Percentiles rank a stretch among this genome's conserved stretches.
Evolutionary conservation across 2,797 vertebrate genomes (phyloP).

Genomic region (Anomalospiza imberbis): DNA sequence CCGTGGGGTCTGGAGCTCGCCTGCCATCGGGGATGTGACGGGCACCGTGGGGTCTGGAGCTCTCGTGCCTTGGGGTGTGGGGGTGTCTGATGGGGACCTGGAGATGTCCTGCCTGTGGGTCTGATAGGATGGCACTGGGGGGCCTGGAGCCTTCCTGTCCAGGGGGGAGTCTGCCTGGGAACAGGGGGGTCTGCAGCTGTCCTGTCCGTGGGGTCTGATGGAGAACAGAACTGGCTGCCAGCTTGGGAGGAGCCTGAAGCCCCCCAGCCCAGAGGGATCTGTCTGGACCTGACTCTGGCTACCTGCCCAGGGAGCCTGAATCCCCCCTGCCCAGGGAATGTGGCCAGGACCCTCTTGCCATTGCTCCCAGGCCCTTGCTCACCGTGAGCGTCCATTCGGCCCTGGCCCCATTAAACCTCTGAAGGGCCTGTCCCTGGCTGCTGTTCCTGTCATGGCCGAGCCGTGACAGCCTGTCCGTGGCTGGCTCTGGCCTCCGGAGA

Average conservation of each 20-base stretch:
- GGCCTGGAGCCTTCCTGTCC: not conserved
- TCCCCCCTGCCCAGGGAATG: too few species aligned
- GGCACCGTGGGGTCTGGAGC: fast-evolving
- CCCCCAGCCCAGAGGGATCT: not conserved
- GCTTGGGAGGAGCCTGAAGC: not conserved
- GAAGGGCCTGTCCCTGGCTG: not conserved
- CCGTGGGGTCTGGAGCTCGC: too few species aligned
- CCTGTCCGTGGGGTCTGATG: not conserved
- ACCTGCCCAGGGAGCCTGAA: too few species aligned
- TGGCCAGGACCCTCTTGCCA: not conserved
- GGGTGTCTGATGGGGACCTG: too few species aligned
- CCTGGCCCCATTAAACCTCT: not conserved
- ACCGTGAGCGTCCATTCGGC: fast-evolving
- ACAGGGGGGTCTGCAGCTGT: too few species aligned
- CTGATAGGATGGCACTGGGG: too few species aligned
- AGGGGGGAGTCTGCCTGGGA: not conserved
- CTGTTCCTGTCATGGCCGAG: not conserved
- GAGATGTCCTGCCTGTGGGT: fast-evolving
- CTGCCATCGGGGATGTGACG: not conserved
- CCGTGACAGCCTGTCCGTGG: not conserved
- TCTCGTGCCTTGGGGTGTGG: not conserved
- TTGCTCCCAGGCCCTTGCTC: not conserved
- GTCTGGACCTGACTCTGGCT: not conserved
- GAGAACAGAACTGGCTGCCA: not conserved
- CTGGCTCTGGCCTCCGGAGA: not conserved